Conservation (phyloP, 2,113 vertebrate genomes). For the Chroicocephalus ridibundus region DNA sequence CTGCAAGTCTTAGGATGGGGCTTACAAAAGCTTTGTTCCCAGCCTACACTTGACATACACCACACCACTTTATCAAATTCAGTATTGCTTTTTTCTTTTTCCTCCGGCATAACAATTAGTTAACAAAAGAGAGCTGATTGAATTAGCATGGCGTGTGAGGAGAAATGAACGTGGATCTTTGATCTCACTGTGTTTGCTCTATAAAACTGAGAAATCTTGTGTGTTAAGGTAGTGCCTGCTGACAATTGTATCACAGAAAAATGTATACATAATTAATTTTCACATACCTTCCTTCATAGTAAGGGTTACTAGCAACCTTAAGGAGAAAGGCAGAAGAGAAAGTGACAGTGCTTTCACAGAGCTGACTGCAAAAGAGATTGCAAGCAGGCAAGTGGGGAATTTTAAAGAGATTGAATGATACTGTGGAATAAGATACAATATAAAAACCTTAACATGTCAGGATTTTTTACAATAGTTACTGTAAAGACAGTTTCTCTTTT, state of each 20-base stretch:
- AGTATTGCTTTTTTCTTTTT: background rate
- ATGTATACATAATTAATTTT: background rate
- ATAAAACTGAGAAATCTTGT: background rate
- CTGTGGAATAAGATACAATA: background rate
- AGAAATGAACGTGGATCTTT: background rate
- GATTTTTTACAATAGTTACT: background rate
- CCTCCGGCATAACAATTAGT: background rate
- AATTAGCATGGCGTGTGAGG: background rate
- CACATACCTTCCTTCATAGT: background rate
- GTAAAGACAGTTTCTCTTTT: background rate
- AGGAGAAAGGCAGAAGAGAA: background rate
- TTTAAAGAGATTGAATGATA: background rate
- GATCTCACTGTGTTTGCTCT: background rate
- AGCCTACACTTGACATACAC: background rate
- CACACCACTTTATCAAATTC: background rate
- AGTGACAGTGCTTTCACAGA: background rate
- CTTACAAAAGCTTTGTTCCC: constrained; percentile 13
- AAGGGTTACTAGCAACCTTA: background rate
- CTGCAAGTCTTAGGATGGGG: background rate
- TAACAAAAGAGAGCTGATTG: background rate
- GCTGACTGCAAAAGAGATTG: background rate
- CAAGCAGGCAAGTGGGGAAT: background rate
- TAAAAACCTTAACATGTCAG: background rate
- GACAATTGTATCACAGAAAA: background rate
- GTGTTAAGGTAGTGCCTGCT: background rate